phyloP scores from a whole-genome alignment of 2,888 invertebrate species.

The Kryphioiulus occultus region DNA sequence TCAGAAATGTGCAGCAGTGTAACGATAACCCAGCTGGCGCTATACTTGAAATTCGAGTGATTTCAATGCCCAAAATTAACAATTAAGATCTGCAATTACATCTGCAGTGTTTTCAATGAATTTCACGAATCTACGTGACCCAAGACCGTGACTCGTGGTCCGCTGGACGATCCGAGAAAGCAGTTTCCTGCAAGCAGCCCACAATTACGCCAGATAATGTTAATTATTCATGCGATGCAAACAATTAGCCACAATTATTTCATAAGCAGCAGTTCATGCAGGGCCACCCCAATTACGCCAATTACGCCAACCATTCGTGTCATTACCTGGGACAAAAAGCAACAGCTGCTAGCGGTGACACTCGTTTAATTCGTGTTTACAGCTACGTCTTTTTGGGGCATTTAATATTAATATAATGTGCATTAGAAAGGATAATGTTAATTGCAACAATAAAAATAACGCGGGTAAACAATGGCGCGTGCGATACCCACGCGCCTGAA shows the following conservation, averaged over 20 bases:
- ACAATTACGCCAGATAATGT: constrained; percentile 6
- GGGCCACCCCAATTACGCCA: constrained; percentile 18
- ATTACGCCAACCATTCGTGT: neutral
- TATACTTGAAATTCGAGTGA: too few species aligned
- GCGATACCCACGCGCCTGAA: neutral
- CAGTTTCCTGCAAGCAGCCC: neutral
- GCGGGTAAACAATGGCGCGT: neutral
- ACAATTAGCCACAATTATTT: constrained; percentile 26
- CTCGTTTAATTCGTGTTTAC: constrained; percentile 25
- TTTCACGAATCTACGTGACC: neutral
- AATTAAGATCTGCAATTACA: neutral
- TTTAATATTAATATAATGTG: constrained; percentile 35
- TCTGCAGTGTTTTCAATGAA: neutral
- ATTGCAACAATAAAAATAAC: constrained; percentile 25
- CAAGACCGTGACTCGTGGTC: neutral
- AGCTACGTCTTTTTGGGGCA: neutral
- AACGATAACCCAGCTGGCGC: too few species aligned
- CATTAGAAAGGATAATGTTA: neutral
- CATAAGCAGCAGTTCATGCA: neutral
- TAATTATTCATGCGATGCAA: constrained; percentile 26
- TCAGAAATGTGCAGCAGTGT: too few species aligned
- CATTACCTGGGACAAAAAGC: neutral
- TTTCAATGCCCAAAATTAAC: neutral
- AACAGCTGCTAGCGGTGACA: neutral
- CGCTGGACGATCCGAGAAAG: neutral